A percentile compares a stretch with the other conserved stretches of the same genome.
These are phyloP conservation scores for Tetrax tetrax DNA, from an alignment of 2,113 vertebrate species.

Conservation along the genomic window DNA sequence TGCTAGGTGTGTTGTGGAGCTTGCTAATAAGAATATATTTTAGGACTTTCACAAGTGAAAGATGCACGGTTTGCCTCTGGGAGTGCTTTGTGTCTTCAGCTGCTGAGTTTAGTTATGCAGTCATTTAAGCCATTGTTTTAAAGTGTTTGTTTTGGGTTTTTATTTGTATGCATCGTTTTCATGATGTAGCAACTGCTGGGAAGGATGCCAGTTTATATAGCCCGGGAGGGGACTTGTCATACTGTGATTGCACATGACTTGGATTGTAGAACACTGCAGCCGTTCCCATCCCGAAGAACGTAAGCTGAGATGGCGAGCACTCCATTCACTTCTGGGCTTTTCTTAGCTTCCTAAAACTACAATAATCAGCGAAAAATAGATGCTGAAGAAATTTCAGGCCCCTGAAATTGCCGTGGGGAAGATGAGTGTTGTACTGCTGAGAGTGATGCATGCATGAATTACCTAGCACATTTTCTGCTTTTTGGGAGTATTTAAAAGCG, in stretches of 20 bases:
- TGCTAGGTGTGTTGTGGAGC: slow-evolving; percentile 53
- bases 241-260: slow-evolving; percentile 76
- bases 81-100: slow-evolving; percentile 20
- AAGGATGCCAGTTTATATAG: slow-evolving; percentile 69
- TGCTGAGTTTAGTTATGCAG: slow-evolving; percentile 43
- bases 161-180: slow-evolving; percentile 73
- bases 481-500: background rate
- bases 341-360: background rate
- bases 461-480: background rate
- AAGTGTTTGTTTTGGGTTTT: slow-evolving; percentile 75
- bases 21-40: background rate
- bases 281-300: background rate
- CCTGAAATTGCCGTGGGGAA: background rate
- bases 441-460: background rate
- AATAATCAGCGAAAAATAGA: background rate
- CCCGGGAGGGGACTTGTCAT: slow-evolving; percentile 66
- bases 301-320: slow-evolving; percentile 20
- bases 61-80: background rate
- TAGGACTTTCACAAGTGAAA: background rate
- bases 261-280: background rate
- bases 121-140: slow-evolving; percentile 66
- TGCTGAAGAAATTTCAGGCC: background rate
- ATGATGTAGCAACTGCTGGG: slow-evolving; percentile 79
- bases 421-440: background rate
- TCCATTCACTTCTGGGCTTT: slow-evolving; percentile 21